Percentiles rank a stretch among this genome's conserved stretches.
Conservation (phyloP, 2,113 vertebrate species). For the Pygoscelis antarcticus region DNA sequence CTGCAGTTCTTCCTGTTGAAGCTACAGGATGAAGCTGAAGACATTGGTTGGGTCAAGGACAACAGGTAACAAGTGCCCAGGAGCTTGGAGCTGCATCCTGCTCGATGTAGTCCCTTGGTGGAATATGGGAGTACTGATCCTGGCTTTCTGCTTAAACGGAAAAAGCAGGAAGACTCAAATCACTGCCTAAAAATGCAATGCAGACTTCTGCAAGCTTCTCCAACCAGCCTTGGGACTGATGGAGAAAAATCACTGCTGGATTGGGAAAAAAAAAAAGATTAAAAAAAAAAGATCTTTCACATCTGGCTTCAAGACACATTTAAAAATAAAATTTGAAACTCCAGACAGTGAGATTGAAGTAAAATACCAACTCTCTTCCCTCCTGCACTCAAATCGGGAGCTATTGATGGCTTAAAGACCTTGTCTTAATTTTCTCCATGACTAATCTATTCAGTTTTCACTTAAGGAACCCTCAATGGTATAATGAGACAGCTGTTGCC, state of each 20-base stretch:
- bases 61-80: neutral
- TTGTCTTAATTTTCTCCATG: constrained; percentile 66
- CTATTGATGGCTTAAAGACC: constrained; percentile 67
- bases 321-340: constrained; percentile 44
- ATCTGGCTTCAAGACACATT: constrained; percentile 11
- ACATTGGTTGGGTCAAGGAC: neutral
- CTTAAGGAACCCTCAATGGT: constrained; percentile 50
- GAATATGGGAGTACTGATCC: neutral
- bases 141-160: neutral
- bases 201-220: neutral
- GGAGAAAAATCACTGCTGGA: neutral
- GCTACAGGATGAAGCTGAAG: neutral
- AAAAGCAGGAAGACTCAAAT: neutral
- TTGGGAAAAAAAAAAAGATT: neutral
- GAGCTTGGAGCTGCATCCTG: neutral
- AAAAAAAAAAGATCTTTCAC: neutral
- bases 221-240: neutral
- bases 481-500: constrained; percentile 68
- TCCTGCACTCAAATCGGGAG: constrained; percentile 29
- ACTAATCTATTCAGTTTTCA: constrained; percentile 65
- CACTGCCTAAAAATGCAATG: neutral
- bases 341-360: neutral
- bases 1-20: neutral
- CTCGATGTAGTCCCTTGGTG: neutral
- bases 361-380: constrained; percentile 9